phyloP scores from a whole-genome alignment of 2,888 invertebrate species.

The Conops quadrifasciatus region DNA sequence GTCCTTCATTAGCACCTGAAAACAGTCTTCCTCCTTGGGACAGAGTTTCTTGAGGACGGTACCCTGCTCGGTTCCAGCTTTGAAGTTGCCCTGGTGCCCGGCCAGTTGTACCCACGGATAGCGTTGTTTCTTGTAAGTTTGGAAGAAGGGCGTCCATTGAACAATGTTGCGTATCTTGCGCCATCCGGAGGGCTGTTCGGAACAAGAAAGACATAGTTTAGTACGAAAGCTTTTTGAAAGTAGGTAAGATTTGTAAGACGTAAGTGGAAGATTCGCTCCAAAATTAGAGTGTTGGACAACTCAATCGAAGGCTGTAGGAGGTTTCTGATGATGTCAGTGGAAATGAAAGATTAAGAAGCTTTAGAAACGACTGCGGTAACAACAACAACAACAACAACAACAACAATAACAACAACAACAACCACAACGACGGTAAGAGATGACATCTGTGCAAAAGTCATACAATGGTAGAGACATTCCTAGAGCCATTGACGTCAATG shows the following conservation, averaged over 20 bases:
- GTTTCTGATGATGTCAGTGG: no score
- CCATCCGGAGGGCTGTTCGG: conserved; percentile 89
- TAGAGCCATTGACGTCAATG: conserved; percentile 26
- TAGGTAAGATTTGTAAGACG: no score
- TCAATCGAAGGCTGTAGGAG: no score
- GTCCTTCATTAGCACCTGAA: conserved; percentile 85
- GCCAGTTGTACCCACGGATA: conserved; percentile 98
- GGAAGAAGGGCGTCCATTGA: conserved; percentile 96
- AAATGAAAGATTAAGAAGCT: no score
- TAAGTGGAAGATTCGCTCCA: no score
- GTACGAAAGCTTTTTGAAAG: no score
- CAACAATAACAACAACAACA: conserved; percentile 7
- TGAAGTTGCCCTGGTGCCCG: conserved; percentile 95
- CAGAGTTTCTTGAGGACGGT: conserved; percentile 94
- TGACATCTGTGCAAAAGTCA: no score
- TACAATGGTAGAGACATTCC: background rate
- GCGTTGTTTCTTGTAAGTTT: conserved; percentile 93
- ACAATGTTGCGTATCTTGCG: conserved; percentile 92
- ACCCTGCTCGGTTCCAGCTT: conserved; percentile 91
- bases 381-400: conserved; percentile 4
- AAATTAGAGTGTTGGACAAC: no score
- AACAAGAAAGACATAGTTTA: conserved; percentile 46
- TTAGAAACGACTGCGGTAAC: background rate
- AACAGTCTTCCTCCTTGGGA: conserved; percentile 87
- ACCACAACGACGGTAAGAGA: no score